These are phyloP conservation scores for Forbesichthys agassizii DNA, from an alignment of 2,113 vertebrate species.

Conservation along the genomic window DNA sequence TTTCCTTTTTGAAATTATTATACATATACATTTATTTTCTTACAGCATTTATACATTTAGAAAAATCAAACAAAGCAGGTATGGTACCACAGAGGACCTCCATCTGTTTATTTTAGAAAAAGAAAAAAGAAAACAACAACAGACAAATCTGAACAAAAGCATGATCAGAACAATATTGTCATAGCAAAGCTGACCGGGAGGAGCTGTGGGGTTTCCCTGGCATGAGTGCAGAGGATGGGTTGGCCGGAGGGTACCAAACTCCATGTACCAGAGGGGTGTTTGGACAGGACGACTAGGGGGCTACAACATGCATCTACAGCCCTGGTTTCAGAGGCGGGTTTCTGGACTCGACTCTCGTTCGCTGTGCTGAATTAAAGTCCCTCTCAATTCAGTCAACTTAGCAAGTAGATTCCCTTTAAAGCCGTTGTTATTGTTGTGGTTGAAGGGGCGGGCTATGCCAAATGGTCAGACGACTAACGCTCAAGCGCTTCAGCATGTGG, in stretches of 20 bases:
- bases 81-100: conserved; percentile 49
- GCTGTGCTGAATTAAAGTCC: conserved; percentile 29
- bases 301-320: conserved; percentile 46
- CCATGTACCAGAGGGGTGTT: conserved; percentile 3
- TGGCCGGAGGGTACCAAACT: background rate
- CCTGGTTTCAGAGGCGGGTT: conserved; percentile 20
- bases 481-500: too few relatives aligned
- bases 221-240: conserved; percentile 17
- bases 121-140: conserved; percentile 14
- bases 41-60: conserved; percentile 63
- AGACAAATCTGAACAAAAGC: conserved; percentile 33
- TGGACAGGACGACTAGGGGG: background rate
- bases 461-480: too few relatives aligned
- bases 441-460: too few relatives aligned
- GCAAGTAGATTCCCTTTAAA: background rate
- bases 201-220: conserved; percentile 26
- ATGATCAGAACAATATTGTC: conserved; percentile 24
- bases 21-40: conserved; percentile 61
- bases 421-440: too few relatives aligned
- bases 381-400: background rate
- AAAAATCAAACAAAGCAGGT: conserved; percentile 28
- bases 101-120: conserved; percentile 42
- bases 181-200: conserved; percentile 29
- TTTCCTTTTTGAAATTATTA: conserved; percentile 43
- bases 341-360: background rate